Evolutionary conservation across 2,888 invertebrate species (phyloP).

Genomic region (Hirtodrosophila cameraria): DNA sequence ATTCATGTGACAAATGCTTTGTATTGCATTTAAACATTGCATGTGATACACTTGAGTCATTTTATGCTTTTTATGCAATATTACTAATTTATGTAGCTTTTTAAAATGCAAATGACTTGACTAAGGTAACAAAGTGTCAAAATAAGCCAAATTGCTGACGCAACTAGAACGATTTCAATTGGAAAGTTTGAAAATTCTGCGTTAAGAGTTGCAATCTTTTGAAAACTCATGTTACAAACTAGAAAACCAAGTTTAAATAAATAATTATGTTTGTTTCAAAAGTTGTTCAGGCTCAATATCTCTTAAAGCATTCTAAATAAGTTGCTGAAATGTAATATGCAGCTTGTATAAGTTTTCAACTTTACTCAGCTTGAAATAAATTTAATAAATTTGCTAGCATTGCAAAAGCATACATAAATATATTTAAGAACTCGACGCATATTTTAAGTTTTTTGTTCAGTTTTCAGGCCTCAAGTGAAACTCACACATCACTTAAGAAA

Average conservation of each 20-base stretch:
- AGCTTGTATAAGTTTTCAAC: too few relatives aligned
- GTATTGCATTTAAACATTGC: slow-evolving; percentile 38
- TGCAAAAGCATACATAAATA: background rate
- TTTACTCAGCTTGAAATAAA: too few relatives aligned
- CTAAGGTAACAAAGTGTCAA: slow-evolving; percentile 7
- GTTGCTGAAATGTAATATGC: too few relatives aligned
- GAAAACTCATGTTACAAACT: too few relatives aligned
- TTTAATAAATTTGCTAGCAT: too few relatives aligned
- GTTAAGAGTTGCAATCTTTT: too few relatives aligned
- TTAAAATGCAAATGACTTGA: slow-evolving; percentile 40
- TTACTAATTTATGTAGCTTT: slow-evolving; percentile 51
- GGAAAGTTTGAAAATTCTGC: background rate
- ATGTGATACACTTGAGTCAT: slow-evolving; percentile 35
- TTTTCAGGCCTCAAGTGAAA: slow-evolving; percentile 32
- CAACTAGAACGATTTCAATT: slow-evolving; percentile 2
- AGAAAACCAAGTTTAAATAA: too few relatives aligned
- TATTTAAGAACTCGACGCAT: slow-evolving; percentile 5
- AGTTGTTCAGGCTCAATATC: too few relatives aligned
- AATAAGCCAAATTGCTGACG: slow-evolving; percentile 7
- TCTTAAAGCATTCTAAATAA: too few relatives aligned
- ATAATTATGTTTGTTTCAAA: too few relatives aligned
- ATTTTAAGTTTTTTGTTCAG: slow-evolving; percentile 4
- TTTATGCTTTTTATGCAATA: slow-evolving; percentile 27
- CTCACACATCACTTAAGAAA: slow-evolving; percentile 48
- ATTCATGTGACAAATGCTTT: slow-evolving; percentile 59